Base-by-base conservation (phyloP, 2,797 vertebrate species). In the Argyrosomus regius region DNA sequence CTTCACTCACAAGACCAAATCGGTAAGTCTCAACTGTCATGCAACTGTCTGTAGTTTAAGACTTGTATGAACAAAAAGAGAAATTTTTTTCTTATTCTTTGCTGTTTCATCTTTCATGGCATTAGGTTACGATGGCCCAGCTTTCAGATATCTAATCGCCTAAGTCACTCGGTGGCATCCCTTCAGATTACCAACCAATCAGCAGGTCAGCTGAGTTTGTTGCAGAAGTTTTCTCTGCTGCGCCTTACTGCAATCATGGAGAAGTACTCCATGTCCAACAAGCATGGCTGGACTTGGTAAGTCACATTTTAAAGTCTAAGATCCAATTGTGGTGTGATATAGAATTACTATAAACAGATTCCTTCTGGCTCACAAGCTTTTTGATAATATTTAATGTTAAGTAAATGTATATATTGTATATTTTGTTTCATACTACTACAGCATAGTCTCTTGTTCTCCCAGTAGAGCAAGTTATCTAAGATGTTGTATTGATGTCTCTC, bases 171-270 rank as follows among this genome's bases (percentile, higher is more conserved):
- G 4, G 88, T 96, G 3, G 96, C 96, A 6, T 97, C 97, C 0
- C 95, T 97, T 73, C 97, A 97, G 90, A 98, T 99, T 88, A 97
- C 96, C 91, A 97, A 95, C 92, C 98, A 99, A 87, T 97, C 98
- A 11, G 98, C 97, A 53, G 93, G 95, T 66, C 98, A 99, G 83
- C 95, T 99, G 86, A 98, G 97, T 83, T 95, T 99, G 73, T 91
- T 99, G 74, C 98, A 99, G 73, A 98, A 96, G 86, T 98, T 99
- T 93, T 99, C 98, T 3, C 92, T 99, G 72, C 96, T 99, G 49
- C 96, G 97, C 20, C 97, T 99, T 43, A 99, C 98, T 2, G 98
- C 98, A 84, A 97, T 98, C 92, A 99, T 99, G 98, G 98, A 99
- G 91, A 99, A 97, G 69, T 97, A 97, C 90, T 99, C 98, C 54